These are phyloP conservation scores for Lasiurus cinereus DNA, from an alignment of 2,113 vertebrate genomes.

Conservation along the genomic window DNA sequence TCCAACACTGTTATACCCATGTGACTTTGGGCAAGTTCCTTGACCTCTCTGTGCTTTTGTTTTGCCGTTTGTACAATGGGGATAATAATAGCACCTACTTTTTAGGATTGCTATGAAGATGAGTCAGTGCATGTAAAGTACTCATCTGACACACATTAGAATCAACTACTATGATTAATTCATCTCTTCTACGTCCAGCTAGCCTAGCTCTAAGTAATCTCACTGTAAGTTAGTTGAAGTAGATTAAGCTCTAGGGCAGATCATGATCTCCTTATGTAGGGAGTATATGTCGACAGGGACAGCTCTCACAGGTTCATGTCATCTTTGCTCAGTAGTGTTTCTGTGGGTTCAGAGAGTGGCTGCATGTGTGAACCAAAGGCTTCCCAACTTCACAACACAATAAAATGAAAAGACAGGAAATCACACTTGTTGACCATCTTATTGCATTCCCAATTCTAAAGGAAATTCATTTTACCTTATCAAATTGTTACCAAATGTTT, in stretches of 20 bases:
- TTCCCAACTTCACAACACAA: background rate
- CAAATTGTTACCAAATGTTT: slow-evolving; percentile 25
- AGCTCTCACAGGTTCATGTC: background rate
- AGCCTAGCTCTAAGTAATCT: background rate
- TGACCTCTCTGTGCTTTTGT: background rate
- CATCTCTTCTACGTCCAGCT: background rate
- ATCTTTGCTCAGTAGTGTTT: background rate
- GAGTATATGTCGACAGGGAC: background rate
- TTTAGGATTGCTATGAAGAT: background rate
- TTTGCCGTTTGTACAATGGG: background rate
- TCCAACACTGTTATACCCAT: background rate
- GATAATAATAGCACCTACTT: background rate
- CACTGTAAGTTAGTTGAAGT: background rate
- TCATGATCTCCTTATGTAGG: background rate
- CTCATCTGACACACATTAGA: background rate
- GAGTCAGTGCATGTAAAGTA: background rate
- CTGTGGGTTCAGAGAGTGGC: background rate
- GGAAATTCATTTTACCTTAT: slow-evolving; percentile 38
- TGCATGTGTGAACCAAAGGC: background rate
- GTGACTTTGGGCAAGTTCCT: background rate
- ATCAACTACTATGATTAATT: background rate
- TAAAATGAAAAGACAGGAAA: slow-evolving; percentile 22
- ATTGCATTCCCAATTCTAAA: slow-evolving; percentile 22
- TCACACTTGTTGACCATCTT: background rate
- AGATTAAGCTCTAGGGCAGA: background rate